Evolutionary conservation across 2,888 invertebrate species (phyloP).

Genomic region (Atrina japonica): DNA sequence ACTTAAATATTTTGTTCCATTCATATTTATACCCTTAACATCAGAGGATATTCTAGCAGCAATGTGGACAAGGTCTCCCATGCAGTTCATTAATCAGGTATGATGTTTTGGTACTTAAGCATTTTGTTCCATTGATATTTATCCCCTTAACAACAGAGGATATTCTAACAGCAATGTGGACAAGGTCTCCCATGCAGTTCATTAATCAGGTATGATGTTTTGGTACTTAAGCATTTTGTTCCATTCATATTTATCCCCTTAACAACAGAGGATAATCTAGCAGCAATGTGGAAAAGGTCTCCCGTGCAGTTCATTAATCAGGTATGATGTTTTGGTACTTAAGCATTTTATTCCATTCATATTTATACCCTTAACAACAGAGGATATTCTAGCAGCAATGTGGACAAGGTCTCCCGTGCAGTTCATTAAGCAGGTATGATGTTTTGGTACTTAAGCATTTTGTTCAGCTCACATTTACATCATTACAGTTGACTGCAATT

Average conservation of each 20-base stretch:
- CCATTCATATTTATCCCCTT: conserved; percentile 56
- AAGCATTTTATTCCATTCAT: too few relatives aligned
- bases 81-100: conserved; percentile 78
- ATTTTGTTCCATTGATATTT: conserved; percentile 62
- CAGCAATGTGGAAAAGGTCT: conserved; percentile 70
- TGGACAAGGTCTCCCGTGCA: conserved; percentile 74
- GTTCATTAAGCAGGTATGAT: conserved; percentile 78
- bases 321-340: too few relatives aligned
- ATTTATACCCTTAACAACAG: conserved; percentile 49
- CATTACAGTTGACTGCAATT: too few relatives aligned
- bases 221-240: too few relatives aligned
- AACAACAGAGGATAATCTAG: conserved; percentile 49
- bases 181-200: conserved; percentile 74
- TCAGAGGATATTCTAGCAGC: conserved; percentile 49
- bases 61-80: conserved; percentile 74
- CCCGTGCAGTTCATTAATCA: conserved; percentile 76
- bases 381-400: conserved; percentile 56
- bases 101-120: too few relatives aligned
- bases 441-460: too few relatives aligned
- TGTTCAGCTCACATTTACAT: too few relatives aligned
- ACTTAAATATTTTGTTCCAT: too few relatives aligned
- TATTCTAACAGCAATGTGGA: conserved; percentile 62
- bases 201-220: conserved; percentile 78
- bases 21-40: conserved; percentile 54
- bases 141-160: conserved; percentile 50